phyloP scores from a whole-genome alignment of 2,888 invertebrate species.

The Agrochola litura region DNA sequence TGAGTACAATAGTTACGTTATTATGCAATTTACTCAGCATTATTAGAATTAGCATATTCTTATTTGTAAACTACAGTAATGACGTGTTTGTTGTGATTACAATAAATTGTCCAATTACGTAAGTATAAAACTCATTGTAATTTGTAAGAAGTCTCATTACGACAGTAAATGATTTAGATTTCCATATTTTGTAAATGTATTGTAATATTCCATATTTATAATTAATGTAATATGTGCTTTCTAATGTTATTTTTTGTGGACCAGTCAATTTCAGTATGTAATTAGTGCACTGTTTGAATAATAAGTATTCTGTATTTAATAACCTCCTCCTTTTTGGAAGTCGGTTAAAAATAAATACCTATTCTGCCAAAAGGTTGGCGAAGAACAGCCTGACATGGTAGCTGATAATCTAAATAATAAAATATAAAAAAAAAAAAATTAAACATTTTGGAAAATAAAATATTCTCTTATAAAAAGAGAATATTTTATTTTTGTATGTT shows the following conservation, averaged over 20 bases:
- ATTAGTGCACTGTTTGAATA: background rate
- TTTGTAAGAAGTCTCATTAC: constrained; percentile 9
- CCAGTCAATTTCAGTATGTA: background rate
- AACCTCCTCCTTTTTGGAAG: no score
- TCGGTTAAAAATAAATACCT: background rate
- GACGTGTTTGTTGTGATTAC: constrained; percentile 21
- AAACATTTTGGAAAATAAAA: no score
- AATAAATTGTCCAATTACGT: constrained; percentile 23
- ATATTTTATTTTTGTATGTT: no score
- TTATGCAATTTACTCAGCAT: constrained; percentile 19
- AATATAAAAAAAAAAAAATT: no score
- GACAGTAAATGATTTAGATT: constrained; percentile 7
- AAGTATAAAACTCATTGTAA: constrained; percentile 9
- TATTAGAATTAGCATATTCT: constrained; percentile 20
- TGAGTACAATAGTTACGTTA: constrained; percentile 22
- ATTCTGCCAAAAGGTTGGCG: no score
- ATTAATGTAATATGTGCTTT: background rate
- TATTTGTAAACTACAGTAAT: constrained; percentile 15
- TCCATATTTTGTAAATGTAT: constrained; percentile 1
- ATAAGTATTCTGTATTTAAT: background rate
- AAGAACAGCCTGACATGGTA: no score
- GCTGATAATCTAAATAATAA: no score
- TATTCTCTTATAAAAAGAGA: no score
- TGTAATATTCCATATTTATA: constrained; percentile 2
- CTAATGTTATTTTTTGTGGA: background rate